phyloP scores from a whole-genome alignment of 2,797 vertebrate genomes.

The Oreochromis grahami region DNA sequence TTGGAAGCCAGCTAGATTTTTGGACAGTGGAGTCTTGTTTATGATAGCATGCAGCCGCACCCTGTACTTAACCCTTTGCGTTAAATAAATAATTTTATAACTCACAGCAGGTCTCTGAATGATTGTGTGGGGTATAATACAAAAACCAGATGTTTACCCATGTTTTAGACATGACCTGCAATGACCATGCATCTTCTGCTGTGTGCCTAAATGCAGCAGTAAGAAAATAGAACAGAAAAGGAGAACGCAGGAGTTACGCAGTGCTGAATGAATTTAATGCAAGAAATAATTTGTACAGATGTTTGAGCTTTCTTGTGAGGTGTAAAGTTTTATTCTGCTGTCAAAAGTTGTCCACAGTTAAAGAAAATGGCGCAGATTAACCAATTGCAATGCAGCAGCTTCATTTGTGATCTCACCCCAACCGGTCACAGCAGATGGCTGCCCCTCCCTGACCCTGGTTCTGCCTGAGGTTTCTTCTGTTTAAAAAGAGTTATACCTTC shows the following conservation, averaged over 20 bases:
- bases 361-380: background rate
- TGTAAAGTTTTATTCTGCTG: background rate
- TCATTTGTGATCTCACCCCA: background rate
- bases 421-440: background rate
- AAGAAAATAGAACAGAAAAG: background rate
- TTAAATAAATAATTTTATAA: slow-evolving; percentile 35
- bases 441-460: background rate
- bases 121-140: background rate
- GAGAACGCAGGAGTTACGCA: background rate
- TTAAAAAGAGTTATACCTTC: background rate
- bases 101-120: slow-evolving; percentile 5
- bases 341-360: background rate
- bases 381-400: rapidly evolving
- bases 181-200: background rate
- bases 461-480: background rate
- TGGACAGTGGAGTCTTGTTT: slow-evolving; percentile 32
- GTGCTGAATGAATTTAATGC: background rate
- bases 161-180: background rate
- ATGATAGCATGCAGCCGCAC: slow-evolving; percentile 20
- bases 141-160: background rate
- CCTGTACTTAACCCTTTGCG: slow-evolving; percentile 20
- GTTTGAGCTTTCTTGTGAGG: background rate
- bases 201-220: background rate
- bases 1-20: background rate
- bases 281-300: background rate